These are phyloP conservation scores for Phodopus roborovskii DNA, from an alignment of 2,113 vertebrate species.

Conservation along the genomic window DNA sequence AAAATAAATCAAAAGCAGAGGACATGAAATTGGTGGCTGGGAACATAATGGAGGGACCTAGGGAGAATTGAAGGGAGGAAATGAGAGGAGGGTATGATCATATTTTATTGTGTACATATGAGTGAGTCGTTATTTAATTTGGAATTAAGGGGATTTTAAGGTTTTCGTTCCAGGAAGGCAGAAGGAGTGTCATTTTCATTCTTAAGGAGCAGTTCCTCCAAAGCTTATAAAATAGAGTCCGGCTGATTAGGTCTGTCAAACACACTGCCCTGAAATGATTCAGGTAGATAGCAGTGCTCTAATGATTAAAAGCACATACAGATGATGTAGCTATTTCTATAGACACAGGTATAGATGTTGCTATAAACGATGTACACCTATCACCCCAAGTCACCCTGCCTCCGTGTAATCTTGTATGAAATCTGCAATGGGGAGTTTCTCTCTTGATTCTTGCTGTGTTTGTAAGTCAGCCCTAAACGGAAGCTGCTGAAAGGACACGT, in stretches of 20 bases:
- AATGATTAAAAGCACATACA: constrained; percentile 38
- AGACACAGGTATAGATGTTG: background rate
- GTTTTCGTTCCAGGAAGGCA: constrained; percentile 35
- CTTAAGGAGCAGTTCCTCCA: constrained; percentile 51
- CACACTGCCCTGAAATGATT: background rate
- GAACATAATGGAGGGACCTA: too few species aligned
- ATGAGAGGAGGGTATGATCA: background rate
- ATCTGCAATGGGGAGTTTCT: background rate
- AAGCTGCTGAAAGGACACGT: background rate
- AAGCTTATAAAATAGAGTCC: constrained; percentile 49
- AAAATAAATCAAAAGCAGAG: background rate
- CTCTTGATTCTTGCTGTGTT: background rate
- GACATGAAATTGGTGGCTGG: background rate
- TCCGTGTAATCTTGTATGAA: background rate
- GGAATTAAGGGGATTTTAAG: constrained; percentile 57
- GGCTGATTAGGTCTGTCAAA: constrained; percentile 26
- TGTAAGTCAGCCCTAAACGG: background rate
- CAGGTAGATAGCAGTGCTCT: background rate
- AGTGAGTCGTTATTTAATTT: constrained; percentile 67
- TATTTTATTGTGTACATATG: constrained; percentile 24
- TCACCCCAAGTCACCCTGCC: background rate
- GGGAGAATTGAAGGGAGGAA: background rate
- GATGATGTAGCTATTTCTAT: background rate
- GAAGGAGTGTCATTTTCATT: constrained; percentile 55
- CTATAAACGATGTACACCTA: background rate